phyloP scores from a whole-genome alignment of 2,797 vertebrate species.

The Phylloscopus collybita region DNA sequence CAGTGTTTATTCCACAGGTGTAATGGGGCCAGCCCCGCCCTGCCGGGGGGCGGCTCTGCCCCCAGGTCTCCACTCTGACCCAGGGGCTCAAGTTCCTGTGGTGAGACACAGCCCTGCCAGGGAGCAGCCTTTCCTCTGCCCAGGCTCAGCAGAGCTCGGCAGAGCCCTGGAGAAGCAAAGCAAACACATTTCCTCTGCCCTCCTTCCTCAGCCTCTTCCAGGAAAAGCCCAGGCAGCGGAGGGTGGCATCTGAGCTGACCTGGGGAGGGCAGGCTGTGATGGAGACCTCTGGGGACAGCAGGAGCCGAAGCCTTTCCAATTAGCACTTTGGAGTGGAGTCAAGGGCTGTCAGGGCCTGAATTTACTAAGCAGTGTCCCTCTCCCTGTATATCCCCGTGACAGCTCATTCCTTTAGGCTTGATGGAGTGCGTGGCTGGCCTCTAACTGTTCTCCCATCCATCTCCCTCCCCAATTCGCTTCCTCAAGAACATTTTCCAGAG shows the following conservation, averaged over 20 bases:
- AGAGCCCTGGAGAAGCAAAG: neutral
- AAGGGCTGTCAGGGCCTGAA: slow-evolving; percentile 49
- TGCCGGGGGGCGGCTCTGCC: neutral
- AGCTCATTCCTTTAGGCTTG: slow-evolving; percentile 55
- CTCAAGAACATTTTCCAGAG: slow-evolving; percentile 16
- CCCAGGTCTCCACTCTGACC: neutral
- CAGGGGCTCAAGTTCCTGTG: too few species aligned
- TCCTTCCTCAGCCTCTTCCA: neutral
- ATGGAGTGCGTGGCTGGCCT: slow-evolving; percentile 46
- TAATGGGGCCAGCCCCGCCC: neutral
- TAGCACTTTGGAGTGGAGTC: slow-evolving; percentile 53
- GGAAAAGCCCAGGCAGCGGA: neutral
- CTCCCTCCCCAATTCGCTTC: neutral
- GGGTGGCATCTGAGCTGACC: neutral
- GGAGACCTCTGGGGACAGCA: slow-evolving; percentile 19
- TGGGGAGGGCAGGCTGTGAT: neutral
- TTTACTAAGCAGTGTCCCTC: slow-evolving; percentile 47
- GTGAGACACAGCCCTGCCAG: neutral
- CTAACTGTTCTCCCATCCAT: slow-evolving; percentile 50
- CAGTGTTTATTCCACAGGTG: neutral
- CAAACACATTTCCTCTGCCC: neutral
- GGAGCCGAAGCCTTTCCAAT: slow-evolving; percentile 57
- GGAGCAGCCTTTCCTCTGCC: neutral
- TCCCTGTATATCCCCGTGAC: slow-evolving; percentile 40
- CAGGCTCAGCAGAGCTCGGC: neutral